Percentiles rank a stretch among this genome's conserved stretches.
phyloP scores from a whole-genome alignment of 2,113 vertebrate species.

The Platycercus adscitus region DNA sequence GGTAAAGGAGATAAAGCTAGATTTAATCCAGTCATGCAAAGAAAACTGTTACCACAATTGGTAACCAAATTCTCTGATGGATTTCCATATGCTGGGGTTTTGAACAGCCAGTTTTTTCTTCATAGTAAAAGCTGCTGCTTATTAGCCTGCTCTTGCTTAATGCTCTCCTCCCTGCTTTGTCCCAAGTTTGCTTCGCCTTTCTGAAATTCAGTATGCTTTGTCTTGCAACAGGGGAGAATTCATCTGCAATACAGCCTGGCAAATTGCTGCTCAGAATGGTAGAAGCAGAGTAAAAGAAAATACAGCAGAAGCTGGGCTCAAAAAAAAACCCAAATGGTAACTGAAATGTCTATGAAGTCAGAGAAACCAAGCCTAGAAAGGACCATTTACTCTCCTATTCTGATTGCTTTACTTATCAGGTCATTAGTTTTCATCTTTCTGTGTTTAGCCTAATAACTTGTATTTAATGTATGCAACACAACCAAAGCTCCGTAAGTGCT shows the following conservation, averaged over 20 bases:
- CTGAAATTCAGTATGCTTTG: background rate
- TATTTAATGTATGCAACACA: background rate
- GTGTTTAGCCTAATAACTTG: background rate
- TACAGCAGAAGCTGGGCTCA: background rate
- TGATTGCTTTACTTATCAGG: background rate
- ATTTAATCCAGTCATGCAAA: background rate
- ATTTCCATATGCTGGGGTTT: background rate
- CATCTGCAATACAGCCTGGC: background rate
- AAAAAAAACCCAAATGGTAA: background rate
- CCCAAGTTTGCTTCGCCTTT: background rate
- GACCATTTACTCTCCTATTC: background rate
- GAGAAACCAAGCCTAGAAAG: background rate
- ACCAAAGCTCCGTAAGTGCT: background rate
- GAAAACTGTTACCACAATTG: background rate
- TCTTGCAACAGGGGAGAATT: background rate
- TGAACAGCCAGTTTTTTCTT: background rate
- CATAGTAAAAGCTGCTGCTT: background rate
- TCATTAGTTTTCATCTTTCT: background rate
- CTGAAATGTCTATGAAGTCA: background rate
- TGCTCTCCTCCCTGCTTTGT: background rate
- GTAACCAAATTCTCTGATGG: background rate
- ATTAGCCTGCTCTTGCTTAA: background rate
- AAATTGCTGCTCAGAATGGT: background rate
- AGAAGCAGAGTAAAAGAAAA: background rate
- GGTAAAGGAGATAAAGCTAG: background rate